Conservation (phyloP, 2,888 invertebrate genomes). For the Malthinus flaveolus region DNA sequence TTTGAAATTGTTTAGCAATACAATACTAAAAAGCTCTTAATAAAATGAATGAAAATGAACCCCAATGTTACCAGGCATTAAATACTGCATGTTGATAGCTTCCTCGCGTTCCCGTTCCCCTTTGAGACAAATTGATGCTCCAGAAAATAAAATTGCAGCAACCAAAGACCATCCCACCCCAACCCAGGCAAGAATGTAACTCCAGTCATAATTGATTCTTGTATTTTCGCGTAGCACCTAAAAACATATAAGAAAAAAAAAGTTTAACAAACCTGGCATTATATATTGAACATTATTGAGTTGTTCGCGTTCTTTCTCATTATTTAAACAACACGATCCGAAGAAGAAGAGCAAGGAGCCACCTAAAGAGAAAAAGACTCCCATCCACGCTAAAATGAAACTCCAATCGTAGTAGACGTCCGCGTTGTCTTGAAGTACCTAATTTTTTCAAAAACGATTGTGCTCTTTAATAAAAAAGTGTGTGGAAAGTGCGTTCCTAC, state of each 20-base stretch:
- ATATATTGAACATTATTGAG: constrained; percentile 84
- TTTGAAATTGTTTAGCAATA: no score
- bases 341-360: constrained; percentile 79
- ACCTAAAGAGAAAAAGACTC: constrained; percentile 74
- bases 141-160: constrained; percentile 90
- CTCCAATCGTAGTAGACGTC: constrained; percentile 83
- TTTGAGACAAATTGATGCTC: constrained; percentile 92
- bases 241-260: constrained; percentile 30
- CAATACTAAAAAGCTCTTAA: not conserved
- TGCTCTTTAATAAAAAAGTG: not conserved
- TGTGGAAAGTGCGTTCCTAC: no score
- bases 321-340: constrained; percentile 76
- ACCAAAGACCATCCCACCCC: constrained; percentile 91
- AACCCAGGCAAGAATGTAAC: constrained; percentile 96
- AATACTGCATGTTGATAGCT: constrained; percentile 95
- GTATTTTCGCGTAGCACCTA: constrained; percentile 86
- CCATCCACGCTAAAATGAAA: constrained; percentile 82
- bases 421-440: constrained; percentile 75
- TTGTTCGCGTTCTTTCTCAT: constrained; percentile 74
- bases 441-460: constrained; percentile 17
- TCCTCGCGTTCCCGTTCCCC: constrained; percentile 93
- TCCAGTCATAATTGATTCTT: constrained; percentile 91
- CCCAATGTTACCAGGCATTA: constrained; percentile 84
- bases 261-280: constrained; percentile 72
- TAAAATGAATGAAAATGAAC: constrained; percentile 9